Evolutionary conservation across 2,113 vertebrate species (phyloP), one percentile per base, ranked within the genome.

Genomic region (Anolis carolinensis): DNA sequence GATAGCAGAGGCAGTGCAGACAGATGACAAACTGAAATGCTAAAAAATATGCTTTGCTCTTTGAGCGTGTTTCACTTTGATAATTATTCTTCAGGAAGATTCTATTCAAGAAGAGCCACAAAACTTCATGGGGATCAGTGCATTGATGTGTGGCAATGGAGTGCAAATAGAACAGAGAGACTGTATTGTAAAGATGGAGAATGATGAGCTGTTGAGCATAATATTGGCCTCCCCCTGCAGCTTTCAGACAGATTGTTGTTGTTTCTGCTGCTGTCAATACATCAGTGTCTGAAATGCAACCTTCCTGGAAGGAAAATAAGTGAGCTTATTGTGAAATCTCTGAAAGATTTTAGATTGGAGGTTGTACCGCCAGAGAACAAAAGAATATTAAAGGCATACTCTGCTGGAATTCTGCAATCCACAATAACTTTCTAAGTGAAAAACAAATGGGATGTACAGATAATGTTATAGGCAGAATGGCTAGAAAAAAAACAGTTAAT

Each of bases 151-250:
- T 77, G 77, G 87, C 44, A 88, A 92, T 67, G 71, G 76, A 34
- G 83, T 0, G 18, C 2, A 65, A 65, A 6, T 11, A 25, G 89
- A 85, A 90, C 87, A 92, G 86, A 79, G 81, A 94, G 77, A 83
- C 87, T 91, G 85, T 6, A n/a, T 23, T 2, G 18, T 92, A 93
- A 76, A 87, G 89, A 93, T 89, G 39, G 59, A 89, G 90, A 85
- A 0, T 90, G 92, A 93, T 65, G 90, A 89, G 88, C 88, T 85
- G 90, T 81, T 93, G 86, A 80, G 81, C 85, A 89, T 91, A 86
- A 90, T 90, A 89, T 85, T 87, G 89, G 92, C 91, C 83, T 30
- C 86, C 82, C 89, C 91, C 90, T 23, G 65, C 90, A 90, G 86
- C 82, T 79, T 21, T 36, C 89, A 48, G 91, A 86, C 23, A 30